Evolutionary conservation across 2,113 vertebrate species (phyloP).

Genomic region (Spheniscus mendiculus): DNA sequence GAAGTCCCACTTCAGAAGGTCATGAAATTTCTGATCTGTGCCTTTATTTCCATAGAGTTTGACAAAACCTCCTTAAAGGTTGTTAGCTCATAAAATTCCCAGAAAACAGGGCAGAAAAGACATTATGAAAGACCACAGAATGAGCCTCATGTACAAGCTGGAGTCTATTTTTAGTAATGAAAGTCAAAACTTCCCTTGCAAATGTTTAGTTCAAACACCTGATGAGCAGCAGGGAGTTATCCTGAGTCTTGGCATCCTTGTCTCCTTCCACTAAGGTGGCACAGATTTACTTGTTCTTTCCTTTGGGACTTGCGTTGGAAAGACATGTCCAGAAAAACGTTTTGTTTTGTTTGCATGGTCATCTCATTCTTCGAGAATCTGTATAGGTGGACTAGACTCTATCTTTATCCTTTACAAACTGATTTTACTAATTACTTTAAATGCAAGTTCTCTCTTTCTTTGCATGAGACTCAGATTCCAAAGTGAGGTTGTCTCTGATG

Average conservation of each 20-base stretch:
- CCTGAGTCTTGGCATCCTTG: not conserved
- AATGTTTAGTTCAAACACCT: slow-evolving; percentile 58
- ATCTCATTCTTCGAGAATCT: not conserved
- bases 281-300: not conserved
- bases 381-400: not conserved
- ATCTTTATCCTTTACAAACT: not conserved
- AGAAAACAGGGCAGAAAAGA: not conserved
- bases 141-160: not conserved
- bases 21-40: not conserved
- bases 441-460: not conserved
- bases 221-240: slow-evolving; percentile 11
- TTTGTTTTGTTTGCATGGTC: not conserved
- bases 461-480: not conserved
- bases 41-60: not conserved
- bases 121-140: not conserved
- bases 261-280: not conserved
- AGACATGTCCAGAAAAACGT: not conserved
- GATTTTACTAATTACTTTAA: not conserved
- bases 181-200: slow-evolving; percentile 56
- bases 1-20: not conserved
- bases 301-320: not conserved
- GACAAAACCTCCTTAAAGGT: not conserved
- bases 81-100: not conserved
- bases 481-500: not conserved
- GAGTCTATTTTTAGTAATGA: slow-evolving; percentile 41